Percentiles rank a stretch among this genome's conserved stretches.
Conservation (phyloP, 2,113 vertebrate species). For the human (Homo sapiens) region GRCh38 chr12:129570001-129570500, state of each 20-base stretch:
- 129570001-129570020: neutral
- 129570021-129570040: neutral
- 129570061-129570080: neutral
- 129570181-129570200: neutral
- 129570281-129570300: neutral
- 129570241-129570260: rapidly evolving
- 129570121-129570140: neutral
- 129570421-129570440: neutral
- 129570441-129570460: too few relatives aligned
- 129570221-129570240: neutral
- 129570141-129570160: neutral
- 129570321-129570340: neutral
- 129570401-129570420: neutral
- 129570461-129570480: neutral
- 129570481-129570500: neutral
- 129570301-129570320: neutral
- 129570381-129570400: neutral
- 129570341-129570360: too few relatives aligned
- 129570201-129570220: neutral
- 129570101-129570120: neutral
- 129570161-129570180: neutral
- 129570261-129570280: neutral
- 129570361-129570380: neutral
- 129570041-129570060: neutral
- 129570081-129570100: neutral